Conservation (phyloP, 2,113 vertebrate genomes). For the Bombycilla garrulus region DNA sequence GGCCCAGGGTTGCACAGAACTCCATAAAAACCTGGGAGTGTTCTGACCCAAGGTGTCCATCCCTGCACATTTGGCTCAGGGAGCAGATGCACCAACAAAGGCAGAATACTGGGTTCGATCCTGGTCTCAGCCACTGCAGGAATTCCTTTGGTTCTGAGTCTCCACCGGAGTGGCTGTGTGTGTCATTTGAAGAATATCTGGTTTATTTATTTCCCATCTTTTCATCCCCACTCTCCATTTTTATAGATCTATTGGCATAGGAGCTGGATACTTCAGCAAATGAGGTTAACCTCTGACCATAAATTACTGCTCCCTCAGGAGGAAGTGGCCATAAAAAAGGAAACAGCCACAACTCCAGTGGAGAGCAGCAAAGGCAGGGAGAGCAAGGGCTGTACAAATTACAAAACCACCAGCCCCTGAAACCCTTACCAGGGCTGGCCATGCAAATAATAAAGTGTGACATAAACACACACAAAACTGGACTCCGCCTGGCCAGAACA, state of each 20-base stretch:
- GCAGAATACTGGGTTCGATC: not conserved
- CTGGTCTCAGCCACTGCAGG: not conserved
- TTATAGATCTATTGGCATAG: conserved; percentile 9
- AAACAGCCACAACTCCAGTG: not conserved
- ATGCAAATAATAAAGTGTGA: conserved; percentile 28
- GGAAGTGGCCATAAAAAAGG: conserved; percentile 36
- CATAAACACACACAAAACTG: conserved; percentile 22
- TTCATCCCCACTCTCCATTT: not conserved
- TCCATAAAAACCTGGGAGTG: not conserved
- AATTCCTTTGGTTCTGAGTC: not conserved
- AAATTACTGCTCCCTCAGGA: conserved; percentile 46
- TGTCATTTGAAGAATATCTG: not conserved
- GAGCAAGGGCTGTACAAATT: not conserved
- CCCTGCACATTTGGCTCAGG: not conserved
- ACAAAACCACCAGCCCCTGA: conserved; percentile 39
- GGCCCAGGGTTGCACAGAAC: not conserved
- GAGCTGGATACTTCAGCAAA: conserved; percentile 30
- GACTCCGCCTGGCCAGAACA: conserved; percentile 6
- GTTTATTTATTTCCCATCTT: conserved; percentile 33
- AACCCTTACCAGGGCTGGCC: conserved; percentile 3
- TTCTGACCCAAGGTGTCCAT: not conserved
- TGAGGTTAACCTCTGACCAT: conserved; percentile 61
- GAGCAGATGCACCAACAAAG: not conserved
- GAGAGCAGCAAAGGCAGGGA: not conserved
- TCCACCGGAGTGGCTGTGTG: not conserved